A percentile compares a stretch with the other conserved stretches of the same genome.
Conservation (phyloP, 2,888 invertebrate species). For the Scaptomyza parva region DNA sequence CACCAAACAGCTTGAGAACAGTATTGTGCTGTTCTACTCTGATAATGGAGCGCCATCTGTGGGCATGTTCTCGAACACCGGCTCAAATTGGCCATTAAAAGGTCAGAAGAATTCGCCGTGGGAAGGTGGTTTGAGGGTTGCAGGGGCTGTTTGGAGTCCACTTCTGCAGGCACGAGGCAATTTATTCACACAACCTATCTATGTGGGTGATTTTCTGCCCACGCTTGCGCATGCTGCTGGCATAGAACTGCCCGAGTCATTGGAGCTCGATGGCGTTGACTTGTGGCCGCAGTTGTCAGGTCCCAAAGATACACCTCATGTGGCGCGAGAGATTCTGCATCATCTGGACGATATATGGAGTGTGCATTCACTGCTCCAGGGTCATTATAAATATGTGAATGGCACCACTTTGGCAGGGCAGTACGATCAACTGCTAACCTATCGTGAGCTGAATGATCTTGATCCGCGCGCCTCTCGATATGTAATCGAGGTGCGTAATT, state of each 20-base stretch:
- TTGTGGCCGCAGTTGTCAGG: slow-evolving; percentile 88
- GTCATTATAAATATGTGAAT: slow-evolving; percentile 81
- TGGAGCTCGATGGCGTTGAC: slow-evolving; percentile 88
- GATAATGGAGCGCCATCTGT: slow-evolving; percentile 94
- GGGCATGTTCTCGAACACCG: slow-evolving; percentile 90
- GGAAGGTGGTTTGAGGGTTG: slow-evolving; percentile 93
- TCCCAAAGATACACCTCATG: slow-evolving; percentile 52
- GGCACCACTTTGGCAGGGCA: slow-evolving; percentile 77
- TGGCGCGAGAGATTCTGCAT: slow-evolving; percentile 88
- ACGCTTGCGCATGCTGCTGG: slow-evolving; percentile 86
- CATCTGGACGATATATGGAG: slow-evolving; percentile 89
- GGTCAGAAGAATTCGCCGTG: slow-evolving; percentile 92
- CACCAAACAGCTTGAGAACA: slow-evolving; percentile 90
- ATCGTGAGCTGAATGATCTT: slow-evolving; percentile 61
- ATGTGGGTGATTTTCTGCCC: slow-evolving; percentile 94
- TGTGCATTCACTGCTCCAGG: slow-evolving; percentile 69
- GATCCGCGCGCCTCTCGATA: slow-evolving; percentile 78
- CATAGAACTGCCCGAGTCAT: slow-evolving; percentile 56
- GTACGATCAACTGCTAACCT: slow-evolving; percentile 71
- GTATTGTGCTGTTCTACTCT: slow-evolving; percentile 93
- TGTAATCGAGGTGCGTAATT: slow-evolving; percentile 62
- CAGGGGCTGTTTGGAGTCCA: slow-evolving; percentile 91
- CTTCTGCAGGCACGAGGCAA: slow-evolving; percentile 85
- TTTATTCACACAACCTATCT: slow-evolving; percentile 89
- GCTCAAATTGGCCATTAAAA: slow-evolving; percentile 92